Base-by-base conservation (phyloP, 2,888 invertebrate genomes). In the Cheilosia pagana region DNA sequence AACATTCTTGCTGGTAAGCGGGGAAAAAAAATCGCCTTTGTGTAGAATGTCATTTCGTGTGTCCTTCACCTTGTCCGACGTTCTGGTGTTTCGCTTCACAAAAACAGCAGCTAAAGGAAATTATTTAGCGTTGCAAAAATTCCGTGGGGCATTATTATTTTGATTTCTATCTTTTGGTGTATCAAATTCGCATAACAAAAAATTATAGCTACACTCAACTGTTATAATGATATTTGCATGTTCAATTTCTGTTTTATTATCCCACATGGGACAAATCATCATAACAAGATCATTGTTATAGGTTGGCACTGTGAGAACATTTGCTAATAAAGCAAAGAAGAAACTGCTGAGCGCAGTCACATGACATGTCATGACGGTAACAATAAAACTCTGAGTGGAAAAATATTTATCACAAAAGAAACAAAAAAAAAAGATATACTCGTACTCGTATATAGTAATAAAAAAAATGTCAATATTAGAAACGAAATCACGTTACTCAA, bases 221-320 rank as follows among this genome's bases (percentile, higher is more conserved):
- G 71, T 50, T 60, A 41, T 41, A 31, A 31, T 41, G 43, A 62
- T 62, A 43, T 72, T 60, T 53, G 50, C 62, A 62, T 62, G 60
- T 23, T 16, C 60, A 62, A 72, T 62, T 28, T 71, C 43, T n/a
- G 12, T 52, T 43, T 52, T 16, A 52, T 53, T 53, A 19, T 52
- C 52, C 28, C 16, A 52, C 43, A 31, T 62, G 52, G 21, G 39
- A 60, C 59, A 31, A 21, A 52, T 52, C 39, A 16, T 45, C 23
- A 23, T 50, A 60, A 52, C 43, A 28, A 19, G 8, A 50, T 25
- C 50, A 48, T 52, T 62, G 41, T 53, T 16, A 28, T 52, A 21
- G 19, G 35, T 59, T 50, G 50, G 16, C 45, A n/a, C 5, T 14
- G 21, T 28, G 19, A n/a, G 19, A 68, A 21, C 28, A n/a, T 7